A percentile compares a stretch with the other conserved stretches of the same genome.
Conservation (phyloP, 2,888 invertebrate genomes). For the Brenthis daphne region DNA sequence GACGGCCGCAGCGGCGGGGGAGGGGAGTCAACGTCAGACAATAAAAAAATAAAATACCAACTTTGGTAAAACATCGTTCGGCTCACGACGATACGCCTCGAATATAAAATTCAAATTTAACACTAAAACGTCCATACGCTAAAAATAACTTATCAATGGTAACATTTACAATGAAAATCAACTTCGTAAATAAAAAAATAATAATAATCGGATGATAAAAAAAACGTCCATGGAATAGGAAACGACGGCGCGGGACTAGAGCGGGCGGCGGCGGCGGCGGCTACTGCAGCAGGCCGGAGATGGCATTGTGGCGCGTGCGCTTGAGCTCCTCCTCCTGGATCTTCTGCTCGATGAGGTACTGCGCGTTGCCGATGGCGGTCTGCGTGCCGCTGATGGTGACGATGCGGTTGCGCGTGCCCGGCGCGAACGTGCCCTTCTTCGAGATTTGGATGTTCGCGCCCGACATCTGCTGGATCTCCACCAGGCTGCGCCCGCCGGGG, state of each 20-base stretch:
- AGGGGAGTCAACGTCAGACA: not conserved
- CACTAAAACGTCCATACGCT: constrained; percentile 46
- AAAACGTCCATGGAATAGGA: constrained; percentile 76
- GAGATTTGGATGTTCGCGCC: constrained; percentile 99
- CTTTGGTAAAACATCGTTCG: constrained; percentile 59
- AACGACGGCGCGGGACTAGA: constrained; percentile 39
- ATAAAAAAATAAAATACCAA: constrained; percentile 47
- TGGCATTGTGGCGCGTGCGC: constrained; percentile 94
- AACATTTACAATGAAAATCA: constrained; percentile 77
- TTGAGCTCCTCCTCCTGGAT: constrained; percentile 97
- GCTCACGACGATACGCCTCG: constrained; percentile 40
- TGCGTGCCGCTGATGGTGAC: constrained; percentile 96
- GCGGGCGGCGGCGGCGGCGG: constrained; percentile 48
- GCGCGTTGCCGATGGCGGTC: constrained; percentile 94
- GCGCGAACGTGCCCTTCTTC: constrained; percentile 98
- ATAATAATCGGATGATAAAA: constrained; percentile 50
- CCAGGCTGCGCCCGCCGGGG: constrained; percentile 96
- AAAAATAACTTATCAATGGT: constrained; percentile 78
- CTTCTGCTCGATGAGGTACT: constrained; percentile 97
- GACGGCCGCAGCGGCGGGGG: constrained; percentile 39
- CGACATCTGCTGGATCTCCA: constrained; percentile 98
- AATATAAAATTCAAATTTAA: constrained; percentile 35
- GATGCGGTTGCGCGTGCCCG: constrained; percentile 98
- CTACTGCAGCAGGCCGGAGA: constrained; percentile 87
- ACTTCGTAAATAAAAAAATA: constrained; percentile 60